Conservation (phyloP, 2,113 vertebrate species). For the Chloroceryle aenea region DNA sequence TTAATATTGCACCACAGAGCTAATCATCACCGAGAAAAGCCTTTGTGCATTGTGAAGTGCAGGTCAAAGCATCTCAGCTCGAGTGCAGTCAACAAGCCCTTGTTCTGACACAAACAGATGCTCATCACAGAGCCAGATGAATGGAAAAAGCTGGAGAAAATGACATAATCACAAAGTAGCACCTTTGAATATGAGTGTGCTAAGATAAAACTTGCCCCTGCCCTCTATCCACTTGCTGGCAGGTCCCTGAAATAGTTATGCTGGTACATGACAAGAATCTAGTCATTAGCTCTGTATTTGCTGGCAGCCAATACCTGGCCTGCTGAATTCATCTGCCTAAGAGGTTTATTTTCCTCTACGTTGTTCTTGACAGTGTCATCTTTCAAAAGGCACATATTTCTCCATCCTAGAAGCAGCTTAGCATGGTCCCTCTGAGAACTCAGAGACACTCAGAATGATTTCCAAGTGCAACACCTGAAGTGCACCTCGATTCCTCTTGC, state of each 20-base stretch:
- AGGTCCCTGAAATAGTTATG: background rate
- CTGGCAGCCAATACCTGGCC: conserved; percentile 6
- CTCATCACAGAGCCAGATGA: conserved; percentile 13
- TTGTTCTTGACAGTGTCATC: background rate
- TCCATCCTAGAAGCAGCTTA: background rate
- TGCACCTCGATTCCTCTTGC: accelerated
- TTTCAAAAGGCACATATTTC: background rate
- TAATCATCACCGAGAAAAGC: background rate
- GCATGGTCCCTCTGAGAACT: background rate
- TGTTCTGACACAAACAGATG: conserved; percentile 47
- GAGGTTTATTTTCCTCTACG: conserved; percentile 31
- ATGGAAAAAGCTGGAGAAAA: background rate
- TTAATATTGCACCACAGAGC: background rate
- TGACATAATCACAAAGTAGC: conserved; percentile 16
- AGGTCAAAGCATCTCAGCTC: conserved; percentile 27
- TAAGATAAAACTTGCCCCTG: conserved; percentile 23
- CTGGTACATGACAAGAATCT: background rate
- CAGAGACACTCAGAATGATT: background rate
- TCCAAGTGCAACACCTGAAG: background rate
- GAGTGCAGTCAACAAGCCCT: conserved; percentile 38
- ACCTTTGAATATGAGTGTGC: conserved; percentile 24
- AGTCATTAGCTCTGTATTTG: conserved; percentile 20
- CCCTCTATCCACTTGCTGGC: background rate
- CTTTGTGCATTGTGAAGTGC: conserved; percentile 27
- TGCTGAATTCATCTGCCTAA: conserved; percentile 11